These are phyloP conservation scores for Geopemphigus sp. DNA, from an alignment of 1,140 invertebrate genomes.

Conservation along the genomic window DNA sequence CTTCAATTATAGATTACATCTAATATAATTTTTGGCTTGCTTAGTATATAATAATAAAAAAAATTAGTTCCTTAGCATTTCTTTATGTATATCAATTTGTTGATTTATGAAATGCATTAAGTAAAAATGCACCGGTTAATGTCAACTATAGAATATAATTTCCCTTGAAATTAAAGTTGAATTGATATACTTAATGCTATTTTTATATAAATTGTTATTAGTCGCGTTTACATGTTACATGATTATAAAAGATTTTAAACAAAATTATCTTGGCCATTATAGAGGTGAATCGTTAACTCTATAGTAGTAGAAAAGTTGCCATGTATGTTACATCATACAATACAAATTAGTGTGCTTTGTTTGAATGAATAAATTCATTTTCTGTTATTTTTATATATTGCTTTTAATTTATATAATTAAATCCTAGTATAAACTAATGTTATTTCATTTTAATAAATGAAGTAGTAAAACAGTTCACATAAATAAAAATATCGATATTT, in stretches of 20 bases:
- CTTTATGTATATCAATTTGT: slow-evolving; percentile 1
- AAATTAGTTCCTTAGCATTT: slow-evolving; percentile 12
- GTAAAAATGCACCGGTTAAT: not conserved
- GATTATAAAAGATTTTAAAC: too few relatives aligned
- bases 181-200: not conserved
- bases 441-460: too few relatives aligned
- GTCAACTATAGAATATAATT: not conserved
- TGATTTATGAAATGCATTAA: not conserved
- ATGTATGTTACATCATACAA: not conserved
- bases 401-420: not conserved
- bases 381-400: not conserved
- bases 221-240: not conserved
- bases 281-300: not conserved
- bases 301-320: too few relatives aligned
- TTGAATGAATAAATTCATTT: slow-evolving; percentile 18
- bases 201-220: slow-evolving; percentile 21
- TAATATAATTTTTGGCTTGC: not conserved
- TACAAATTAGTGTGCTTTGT: not conserved
- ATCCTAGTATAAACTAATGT: not conserved
- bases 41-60: not conserved
- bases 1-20: not conserved
- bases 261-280: not conserved
- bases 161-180: not conserved
- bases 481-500: too few relatives aligned
- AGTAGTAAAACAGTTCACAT: too few relatives aligned